Base-by-base conservation (phyloP, 1,140 invertebrate genomes). In the Drosophila nannoptera region DNA sequence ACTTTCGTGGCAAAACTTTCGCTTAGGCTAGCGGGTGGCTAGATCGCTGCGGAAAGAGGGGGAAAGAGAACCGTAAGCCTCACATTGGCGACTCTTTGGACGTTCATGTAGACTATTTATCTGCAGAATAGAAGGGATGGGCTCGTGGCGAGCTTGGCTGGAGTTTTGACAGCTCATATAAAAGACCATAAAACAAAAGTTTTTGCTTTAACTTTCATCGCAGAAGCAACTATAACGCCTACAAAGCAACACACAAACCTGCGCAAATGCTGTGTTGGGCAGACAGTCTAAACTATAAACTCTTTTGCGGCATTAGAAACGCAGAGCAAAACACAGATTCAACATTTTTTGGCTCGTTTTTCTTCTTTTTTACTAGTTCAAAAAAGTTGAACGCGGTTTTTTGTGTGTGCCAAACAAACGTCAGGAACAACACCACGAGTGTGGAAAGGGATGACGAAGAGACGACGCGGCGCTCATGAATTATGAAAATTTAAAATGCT, bases 161-260 rank as follows among this genome's bases (percentile, higher is more conserved):
- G 80, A 84, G 80, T 84, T 84, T 84, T 84, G 80, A 84, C 80
- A 84, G 80, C 73, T 66, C 73, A 80, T 74, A 84, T 84, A 84
- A 84, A 84, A 84, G 76, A 84, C 76, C 80, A 84, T 84, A 84
- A 84, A 84, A 84, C 80, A 84, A 84, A 84, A 84, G 80, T 80
- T 84, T 84, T 84, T 80, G 63, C 69, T 61, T 63, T 73, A 84
- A 84, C 80, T 84, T 83, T 83, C 75, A 76, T 73, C 78, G 73
- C 73, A 66, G 78, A 66, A 73, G 65, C 71, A 83, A 82, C 72
- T 82, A 71, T 78, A 82, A 82, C 75, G 78, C 78, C 78, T 82
- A 82, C 78, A 75, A 83, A 78, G 71, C 76, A 65, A 32, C 48
- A 31, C 48, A 53, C 43, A 38, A 55, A 59, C 40, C 50, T 31